A percentile compares a stretch with the other conserved stretches of the same genome.
These are phyloP conservation scores for Mimas tiliae DNA, from an alignment of 2,888 invertebrate genomes.

Conservation along the genomic window DNA sequence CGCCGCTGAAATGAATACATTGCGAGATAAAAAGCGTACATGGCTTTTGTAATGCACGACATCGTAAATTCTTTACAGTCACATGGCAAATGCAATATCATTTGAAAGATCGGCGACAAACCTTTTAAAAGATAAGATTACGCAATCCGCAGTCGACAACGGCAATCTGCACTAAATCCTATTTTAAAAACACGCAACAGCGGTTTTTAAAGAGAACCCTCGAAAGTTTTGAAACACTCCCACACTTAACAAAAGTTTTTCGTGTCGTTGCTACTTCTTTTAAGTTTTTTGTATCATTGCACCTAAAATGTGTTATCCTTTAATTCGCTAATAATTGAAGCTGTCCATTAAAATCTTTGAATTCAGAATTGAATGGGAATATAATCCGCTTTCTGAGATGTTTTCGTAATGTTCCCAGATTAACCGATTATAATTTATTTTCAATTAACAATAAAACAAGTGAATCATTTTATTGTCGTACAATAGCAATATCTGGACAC, in stretches of 20 bases:
- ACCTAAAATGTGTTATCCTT: conserved; percentile 60
- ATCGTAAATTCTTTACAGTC: conserved; percentile 43
- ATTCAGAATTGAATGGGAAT: not conserved
- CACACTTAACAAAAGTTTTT: conserved; percentile 73
- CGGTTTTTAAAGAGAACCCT: conserved; percentile 73
- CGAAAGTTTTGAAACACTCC: conserved; percentile 64
- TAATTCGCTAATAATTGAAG: conserved; percentile 73
- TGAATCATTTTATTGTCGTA: not conserved
- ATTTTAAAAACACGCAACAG: conserved; percentile 78
- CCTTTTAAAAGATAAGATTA: conserved; percentile 77
- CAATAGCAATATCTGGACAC: not conserved
- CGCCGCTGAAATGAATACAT: conserved; percentile 23
- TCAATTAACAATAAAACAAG: not conserved
- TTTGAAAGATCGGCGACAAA: conserved; percentile 65
- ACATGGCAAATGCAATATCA: conserved; percentile 69
- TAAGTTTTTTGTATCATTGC: conserved; percentile 61
- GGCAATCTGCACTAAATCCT: conserved; percentile 76
- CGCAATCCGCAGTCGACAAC: conserved; percentile 56
- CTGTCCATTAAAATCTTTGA: conserved; percentile 35
- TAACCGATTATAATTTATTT: not conserved
- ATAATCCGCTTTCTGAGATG: not conserved
- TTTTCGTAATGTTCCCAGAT: not conserved
- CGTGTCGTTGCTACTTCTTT: conserved; percentile 61
- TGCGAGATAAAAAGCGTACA: conserved; percentile 28
- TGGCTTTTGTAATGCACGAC: conserved; percentile 34